These are phyloP conservation scores for Antennarius striatus DNA, from an alignment of 2,113 vertebrate genomes.

Conservation along the genomic window DNA sequence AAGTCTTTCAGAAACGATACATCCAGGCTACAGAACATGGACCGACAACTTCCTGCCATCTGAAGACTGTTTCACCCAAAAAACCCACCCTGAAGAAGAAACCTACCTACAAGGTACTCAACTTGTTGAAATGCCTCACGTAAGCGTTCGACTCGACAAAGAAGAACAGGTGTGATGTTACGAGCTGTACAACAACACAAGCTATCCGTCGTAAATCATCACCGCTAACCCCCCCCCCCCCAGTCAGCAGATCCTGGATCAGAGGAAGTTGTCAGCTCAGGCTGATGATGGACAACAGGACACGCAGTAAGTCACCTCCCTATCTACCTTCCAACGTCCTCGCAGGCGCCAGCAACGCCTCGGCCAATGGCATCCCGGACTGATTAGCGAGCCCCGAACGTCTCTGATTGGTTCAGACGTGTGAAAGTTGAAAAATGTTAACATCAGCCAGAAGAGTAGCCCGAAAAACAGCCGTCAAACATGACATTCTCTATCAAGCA, in stretches of 20 bases:
- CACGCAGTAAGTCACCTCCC: constrained; percentile 45
- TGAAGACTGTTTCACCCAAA: not conserved
- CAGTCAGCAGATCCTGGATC: constrained; percentile 16
- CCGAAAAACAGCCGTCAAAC: constrained; percentile 4
- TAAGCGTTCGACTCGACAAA: constrained; percentile 36
- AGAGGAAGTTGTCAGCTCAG: constrained; percentile 50
- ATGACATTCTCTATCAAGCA: constrained; percentile 3
- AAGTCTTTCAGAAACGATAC: not conserved
- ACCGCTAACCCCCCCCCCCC: not conserved
- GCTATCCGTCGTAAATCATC: constrained; percentile 53
- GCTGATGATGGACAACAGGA: constrained; percentile 58
- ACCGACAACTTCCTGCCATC: constrained; percentile 22
- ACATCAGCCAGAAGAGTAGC: constrained; percentile 7
- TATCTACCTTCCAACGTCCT: constrained; percentile 53
- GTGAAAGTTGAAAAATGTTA: constrained; percentile 2
- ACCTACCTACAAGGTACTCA: not conserved
- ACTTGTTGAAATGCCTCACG: not conserved
- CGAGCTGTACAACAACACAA: constrained; percentile 39
- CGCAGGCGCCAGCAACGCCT: constrained; percentile 40
- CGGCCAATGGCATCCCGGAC: constrained; percentile 8
- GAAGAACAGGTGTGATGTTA: constrained; percentile 65
- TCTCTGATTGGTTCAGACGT: not conserved
- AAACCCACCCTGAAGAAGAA: not conserved
- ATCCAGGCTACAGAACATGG: not conserved
- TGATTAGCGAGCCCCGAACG: constrained; percentile 34